These are phyloP conservation scores for Drosophila carrolli DNA, from an alignment of 1,140 invertebrate genomes.

Conservation along the genomic window DNA sequence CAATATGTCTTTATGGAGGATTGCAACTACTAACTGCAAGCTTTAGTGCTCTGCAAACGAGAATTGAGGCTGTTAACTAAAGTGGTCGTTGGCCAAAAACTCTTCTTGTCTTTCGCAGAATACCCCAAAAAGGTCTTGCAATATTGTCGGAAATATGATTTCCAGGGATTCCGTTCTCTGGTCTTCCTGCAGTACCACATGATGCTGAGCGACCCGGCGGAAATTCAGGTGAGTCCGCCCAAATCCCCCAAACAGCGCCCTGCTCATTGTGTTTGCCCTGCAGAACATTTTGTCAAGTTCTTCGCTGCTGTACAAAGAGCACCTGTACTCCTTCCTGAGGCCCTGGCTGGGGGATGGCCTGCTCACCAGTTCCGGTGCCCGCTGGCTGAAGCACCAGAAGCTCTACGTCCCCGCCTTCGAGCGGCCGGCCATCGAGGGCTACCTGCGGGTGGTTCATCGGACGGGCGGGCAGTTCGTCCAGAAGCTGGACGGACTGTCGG, in stretches of 20 bases:
- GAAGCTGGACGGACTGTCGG: constrained; percentile 55
- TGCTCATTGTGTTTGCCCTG: constrained; percentile 14
- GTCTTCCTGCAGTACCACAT: constrained; percentile 80
- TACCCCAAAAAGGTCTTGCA: constrained; percentile 80
- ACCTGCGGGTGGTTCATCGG: constrained; percentile 69
- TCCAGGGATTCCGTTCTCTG: constrained; percentile 76
- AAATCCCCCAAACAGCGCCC: neutral
- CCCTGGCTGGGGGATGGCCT: constrained; percentile 80
- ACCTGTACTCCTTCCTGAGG: constrained; percentile 77
- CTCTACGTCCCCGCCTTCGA: constrained; percentile 82
- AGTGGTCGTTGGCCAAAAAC: constrained; percentile 8
- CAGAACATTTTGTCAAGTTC: constrained; percentile 76
- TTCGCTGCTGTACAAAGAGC: constrained; percentile 75
- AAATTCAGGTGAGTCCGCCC: constrained; percentile 72
- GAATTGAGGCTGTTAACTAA: constrained; percentile 1
- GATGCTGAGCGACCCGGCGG: constrained; percentile 79
- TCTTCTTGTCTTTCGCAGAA: constrained; percentile 37
- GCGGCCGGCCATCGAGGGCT: constrained; percentile 74
- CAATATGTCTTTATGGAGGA: neutral
- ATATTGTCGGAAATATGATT: constrained; percentile 81
- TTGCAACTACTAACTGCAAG: constrained; percentile 7
- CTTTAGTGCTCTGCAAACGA: constrained; percentile 26
- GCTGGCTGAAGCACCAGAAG: constrained; percentile 83
- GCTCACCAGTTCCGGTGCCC: constrained; percentile 76
- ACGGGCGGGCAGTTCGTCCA: constrained; percentile 63